These are phyloP conservation scores for Odontocolon sp. DNA, from an alignment of 2,888 invertebrate species.

Conservation along the genomic window DNA sequence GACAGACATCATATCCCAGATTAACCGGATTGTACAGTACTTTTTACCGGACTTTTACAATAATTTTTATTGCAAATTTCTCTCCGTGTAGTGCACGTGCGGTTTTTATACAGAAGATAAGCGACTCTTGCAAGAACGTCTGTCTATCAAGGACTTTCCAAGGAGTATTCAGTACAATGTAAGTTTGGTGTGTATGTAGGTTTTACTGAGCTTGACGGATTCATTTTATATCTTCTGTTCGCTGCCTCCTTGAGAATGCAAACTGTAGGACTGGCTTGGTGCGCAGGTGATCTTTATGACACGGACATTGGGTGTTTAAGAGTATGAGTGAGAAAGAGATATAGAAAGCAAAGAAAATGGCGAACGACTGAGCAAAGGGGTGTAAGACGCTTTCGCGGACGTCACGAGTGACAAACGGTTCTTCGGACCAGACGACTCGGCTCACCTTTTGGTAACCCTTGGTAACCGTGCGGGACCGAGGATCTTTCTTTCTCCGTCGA, in stretches of 20 bases:
- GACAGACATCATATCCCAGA: no score
- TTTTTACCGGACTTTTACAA: neutral
- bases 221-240: constrained; percentile 69
- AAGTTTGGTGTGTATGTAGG: neutral
- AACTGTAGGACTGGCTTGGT: constrained; percentile 33
- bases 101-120: neutral
- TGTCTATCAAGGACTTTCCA: constrained; percentile 23
- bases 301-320: constrained; percentile 26
- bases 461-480: constrained; percentile 35
- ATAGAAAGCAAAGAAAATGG: constrained; percentile 27
- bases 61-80: neutral
- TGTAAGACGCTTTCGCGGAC: constrained; percentile 39
- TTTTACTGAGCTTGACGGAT: constrained; percentile 69
- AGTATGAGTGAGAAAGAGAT: constrained; percentile 28
- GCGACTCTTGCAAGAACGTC: neutral
- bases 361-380: constrained; percentile 9
- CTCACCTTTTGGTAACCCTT: constrained; percentile 58
- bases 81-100: neutral
- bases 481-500: constrained; percentile 1
- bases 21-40: no score
- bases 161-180: constrained; percentile 15
- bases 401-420: constrained; percentile 60
- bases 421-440: constrained; percentile 35
- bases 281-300: constrained; percentile 54
- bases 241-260: neutral